Percentiles rank a stretch among this genome's conserved stretches.
Evolutionary conservation across 2,797 vertebrate species (phyloP).

Genomic region (Sebastes oblongus): DNA sequence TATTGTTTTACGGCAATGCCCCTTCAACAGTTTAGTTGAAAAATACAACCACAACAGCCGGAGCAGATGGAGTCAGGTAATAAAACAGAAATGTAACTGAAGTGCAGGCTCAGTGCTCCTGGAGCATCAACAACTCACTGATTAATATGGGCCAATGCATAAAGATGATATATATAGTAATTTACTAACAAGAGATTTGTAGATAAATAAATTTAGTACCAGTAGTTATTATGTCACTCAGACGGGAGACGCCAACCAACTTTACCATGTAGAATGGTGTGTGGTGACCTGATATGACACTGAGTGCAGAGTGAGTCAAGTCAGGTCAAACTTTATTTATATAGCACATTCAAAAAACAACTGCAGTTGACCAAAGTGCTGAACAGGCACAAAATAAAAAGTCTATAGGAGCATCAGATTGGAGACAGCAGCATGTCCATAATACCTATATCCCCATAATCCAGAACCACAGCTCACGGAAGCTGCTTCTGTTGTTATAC

Average conservation of each 20-base stretch:
- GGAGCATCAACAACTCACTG: neutral
- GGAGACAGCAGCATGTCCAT: neutral
- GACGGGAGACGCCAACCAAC: neutral
- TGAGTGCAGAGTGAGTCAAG: neutral
- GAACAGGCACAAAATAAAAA: too few relatives aligned
- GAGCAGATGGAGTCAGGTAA: neutral
- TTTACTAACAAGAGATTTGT: neutral
- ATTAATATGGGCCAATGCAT: neutral
- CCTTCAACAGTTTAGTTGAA: neutral
- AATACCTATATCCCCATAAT: neutral
- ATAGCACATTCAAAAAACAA: too few relatives aligned
- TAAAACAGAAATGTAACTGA: neutral
- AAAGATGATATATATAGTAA: too few relatives aligned
- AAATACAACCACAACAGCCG: neutral
- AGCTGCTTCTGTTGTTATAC: neutral
- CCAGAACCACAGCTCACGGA: neutral
- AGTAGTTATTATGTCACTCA: neutral
- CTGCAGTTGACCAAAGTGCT: too few relatives aligned
- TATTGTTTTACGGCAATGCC: neutral
- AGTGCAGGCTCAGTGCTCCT: neutral
- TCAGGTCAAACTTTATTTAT: too few relatives aligned
- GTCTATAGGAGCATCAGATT: neutral
- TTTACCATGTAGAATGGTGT: too few relatives aligned
- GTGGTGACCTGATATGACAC: neutral
- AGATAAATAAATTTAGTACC: neutral